phyloP scores from a whole-genome alignment of 92 coral and sea anemone species.

The Epizoanthus scotinus region DNA sequence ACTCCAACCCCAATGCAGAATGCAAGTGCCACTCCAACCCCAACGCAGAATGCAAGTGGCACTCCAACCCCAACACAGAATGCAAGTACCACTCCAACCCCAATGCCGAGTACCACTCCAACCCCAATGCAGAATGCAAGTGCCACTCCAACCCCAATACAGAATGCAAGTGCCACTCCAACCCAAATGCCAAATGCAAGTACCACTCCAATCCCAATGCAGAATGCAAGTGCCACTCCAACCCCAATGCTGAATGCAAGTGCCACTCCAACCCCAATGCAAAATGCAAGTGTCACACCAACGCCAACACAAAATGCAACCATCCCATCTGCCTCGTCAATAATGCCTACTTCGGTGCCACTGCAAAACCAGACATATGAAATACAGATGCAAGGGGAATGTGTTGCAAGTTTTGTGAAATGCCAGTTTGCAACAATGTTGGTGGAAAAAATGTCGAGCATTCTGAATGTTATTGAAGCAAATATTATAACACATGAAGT shows the following conservation, averaged over 20 bases:
- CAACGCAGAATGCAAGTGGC: neutral
- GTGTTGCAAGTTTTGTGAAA: conserved; percentile 3
- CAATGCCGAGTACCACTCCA: neutral
- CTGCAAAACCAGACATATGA: conserved; percentile 17
- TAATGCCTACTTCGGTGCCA: neutral
- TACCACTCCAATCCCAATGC: neutral
- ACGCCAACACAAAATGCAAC: neutral
- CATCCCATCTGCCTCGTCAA: neutral
- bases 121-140: neutral
- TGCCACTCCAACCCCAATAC: neutral
- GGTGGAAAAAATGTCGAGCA: neutral
- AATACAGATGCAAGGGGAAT: conserved; percentile 24
- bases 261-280: neutral
- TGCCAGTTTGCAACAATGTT: conserved; percentile 24
- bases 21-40: neutral
- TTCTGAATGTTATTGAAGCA: neutral
- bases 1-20: neutral
- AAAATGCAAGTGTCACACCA: neutral
- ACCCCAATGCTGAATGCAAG: neutral
- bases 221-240: neutral
- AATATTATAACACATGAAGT: neutral
- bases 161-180: neutral
- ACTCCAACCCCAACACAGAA: neutral
- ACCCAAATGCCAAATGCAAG: neutral
- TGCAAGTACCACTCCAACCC: neutral